phyloP scores from a whole-genome alignment of 2,113 vertebrate species.

The Pyxicephalus adspersus region DNA sequence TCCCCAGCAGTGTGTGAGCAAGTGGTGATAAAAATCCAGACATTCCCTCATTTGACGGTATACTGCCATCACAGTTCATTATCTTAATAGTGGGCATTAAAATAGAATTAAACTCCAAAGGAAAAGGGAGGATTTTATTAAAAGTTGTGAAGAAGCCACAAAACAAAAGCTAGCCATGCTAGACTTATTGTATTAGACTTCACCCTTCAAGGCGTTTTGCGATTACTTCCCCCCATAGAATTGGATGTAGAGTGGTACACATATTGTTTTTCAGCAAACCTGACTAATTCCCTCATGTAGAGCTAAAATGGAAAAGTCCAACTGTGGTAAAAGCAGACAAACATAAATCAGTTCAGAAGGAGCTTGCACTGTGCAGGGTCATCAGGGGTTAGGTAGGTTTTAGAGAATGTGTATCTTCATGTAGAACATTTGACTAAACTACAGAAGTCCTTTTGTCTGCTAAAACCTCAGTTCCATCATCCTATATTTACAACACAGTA shows the following conservation, averaged over 20 bases:
- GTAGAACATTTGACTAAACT: slow-evolving; percentile 40
- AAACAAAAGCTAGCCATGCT: slow-evolving; percentile 60
- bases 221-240: slow-evolving; percentile 58
- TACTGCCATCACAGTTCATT: slow-evolving; percentile 86
- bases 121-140: slow-evolving; percentile 72
- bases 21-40: slow-evolving; percentile 95
- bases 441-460: not conserved
- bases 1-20: slow-evolving; percentile 82
- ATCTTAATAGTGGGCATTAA: slow-evolving; percentile 81
- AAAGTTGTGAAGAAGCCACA: slow-evolving; percentile 63
- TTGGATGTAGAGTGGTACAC: slow-evolving; percentile 68
- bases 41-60: slow-evolving; percentile 92
- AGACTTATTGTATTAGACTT: slow-evolving; percentile 28
- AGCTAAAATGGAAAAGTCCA: slow-evolving; percentile 93
- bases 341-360: slow-evolving; percentile 94
- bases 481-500: too few relatives aligned
- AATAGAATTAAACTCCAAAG: slow-evolving; percentile 75
- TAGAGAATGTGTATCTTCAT: slow-evolving; percentile 61
- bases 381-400: slow-evolving; percentile 76
- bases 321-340: slow-evolving; percentile 87
- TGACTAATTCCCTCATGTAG: slow-evolving; percentile 82
- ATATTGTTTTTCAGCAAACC: slow-evolving; percentile 86
- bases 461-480: not conserved
- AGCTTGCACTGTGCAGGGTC: slow-evolving; percentile 83
- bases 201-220: slow-evolving; percentile 2